These are phyloP conservation scores for Didymodactylos carnosus DNA, from an alignment of 2,888 invertebrate species.

Conservation along the genomic window DNA sequence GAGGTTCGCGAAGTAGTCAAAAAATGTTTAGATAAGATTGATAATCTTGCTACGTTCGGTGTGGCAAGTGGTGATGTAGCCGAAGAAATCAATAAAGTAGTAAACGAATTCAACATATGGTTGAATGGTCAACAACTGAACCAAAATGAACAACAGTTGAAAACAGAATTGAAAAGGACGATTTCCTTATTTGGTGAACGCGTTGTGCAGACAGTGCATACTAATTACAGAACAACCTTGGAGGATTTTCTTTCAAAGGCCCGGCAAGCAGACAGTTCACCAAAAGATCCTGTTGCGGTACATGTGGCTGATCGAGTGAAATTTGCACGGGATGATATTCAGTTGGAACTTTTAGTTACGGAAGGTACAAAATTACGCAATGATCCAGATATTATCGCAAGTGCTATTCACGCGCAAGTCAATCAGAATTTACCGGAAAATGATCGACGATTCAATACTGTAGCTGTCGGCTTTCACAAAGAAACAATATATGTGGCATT, in stretches of 20 bases:
- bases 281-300: not conserved
- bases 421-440: not conserved
- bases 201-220: not conserved
- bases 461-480: not conserved
- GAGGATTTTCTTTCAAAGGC: not conserved
- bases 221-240: not conserved
- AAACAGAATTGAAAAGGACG: not conserved
- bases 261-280: not conserved
- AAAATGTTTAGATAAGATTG: not conserved
- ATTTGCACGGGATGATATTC: not conserved
- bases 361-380: not conserved
- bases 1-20: not conserved
- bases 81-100: not conserved
- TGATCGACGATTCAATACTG: not conserved
- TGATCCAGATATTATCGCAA: not conserved
- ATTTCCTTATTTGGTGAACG: not conserved
- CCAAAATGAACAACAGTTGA: too few species aligned
- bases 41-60: not conserved
- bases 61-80: not conserved
- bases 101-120: not conserved
- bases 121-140: not conserved
- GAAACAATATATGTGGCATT: not conserved
- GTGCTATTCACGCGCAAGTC: not conserved
- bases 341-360: not conserved
- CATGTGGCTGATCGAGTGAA: not conserved